Conservation (phyloP, 2,888 invertebrate genomes). For the Spisula solida region DNA sequence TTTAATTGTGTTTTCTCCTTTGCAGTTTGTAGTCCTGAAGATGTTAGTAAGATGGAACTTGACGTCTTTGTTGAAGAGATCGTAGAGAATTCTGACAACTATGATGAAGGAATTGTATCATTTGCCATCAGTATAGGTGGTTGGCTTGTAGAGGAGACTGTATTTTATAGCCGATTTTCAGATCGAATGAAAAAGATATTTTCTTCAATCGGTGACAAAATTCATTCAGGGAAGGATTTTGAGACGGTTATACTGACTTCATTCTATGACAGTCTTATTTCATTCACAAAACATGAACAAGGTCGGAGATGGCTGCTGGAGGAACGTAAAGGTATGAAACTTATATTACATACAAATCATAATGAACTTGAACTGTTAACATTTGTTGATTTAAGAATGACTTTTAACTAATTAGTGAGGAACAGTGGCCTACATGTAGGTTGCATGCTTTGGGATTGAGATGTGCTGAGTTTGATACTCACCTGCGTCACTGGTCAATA, state of each 20-base stretch:
- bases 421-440: too few relatives aligned
- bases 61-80: not conserved
- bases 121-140: constrained; percentile 45
- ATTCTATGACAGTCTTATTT: constrained; percentile 42
- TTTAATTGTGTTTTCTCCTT: not conserved
- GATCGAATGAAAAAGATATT: constrained; percentile 12
- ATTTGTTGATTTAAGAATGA: too few relatives aligned
- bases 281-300: constrained; percentile 26
- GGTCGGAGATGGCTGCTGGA: constrained; percentile 44
- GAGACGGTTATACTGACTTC: constrained; percentile 45
- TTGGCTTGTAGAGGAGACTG: constrained; percentile 50
- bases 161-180: not conserved
- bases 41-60: not conserved
- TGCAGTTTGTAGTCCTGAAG: constrained; percentile 3
- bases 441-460: too few relatives aligned
- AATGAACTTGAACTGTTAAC: not conserved
- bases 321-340: constrained; percentile 18
- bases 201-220: not conserved
- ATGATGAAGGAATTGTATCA: constrained; percentile 24
- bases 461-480: too few relatives aligned
- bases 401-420: too few relatives aligned
- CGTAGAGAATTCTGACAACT: constrained; percentile 8
- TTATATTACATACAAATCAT: not conserved
- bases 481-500: too few relatives aligned
- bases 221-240: not conserved